Evolutionary conservation across 2,888 invertebrate species (phyloP), one percentile per base, ranked within the genome.

Genomic region (Phrixothrix hirtus): DNA sequence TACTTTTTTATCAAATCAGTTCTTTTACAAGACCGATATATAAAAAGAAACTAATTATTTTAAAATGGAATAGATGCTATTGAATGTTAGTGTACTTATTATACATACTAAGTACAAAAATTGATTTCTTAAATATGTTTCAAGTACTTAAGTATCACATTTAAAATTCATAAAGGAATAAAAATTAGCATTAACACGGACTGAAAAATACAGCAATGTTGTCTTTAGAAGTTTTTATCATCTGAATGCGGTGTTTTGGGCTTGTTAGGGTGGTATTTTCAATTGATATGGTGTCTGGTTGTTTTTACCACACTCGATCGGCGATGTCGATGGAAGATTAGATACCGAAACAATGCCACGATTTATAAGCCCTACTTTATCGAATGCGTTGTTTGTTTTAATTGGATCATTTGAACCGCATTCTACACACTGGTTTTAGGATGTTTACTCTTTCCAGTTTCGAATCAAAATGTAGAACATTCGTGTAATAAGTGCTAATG

Each of bases 321-420:
- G 55, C 67, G 72, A 73, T 73, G 67, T 72, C 69, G 74, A 74
- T 74, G 63, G 45, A 26, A 73, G 74, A 74, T 73, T 73, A 74
- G 73, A 74, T 74, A 70, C 62, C 63, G 67, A 68, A 73, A 74
- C 74, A 74, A 74, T 74, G 74, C 72, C 63, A 59, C 65, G 71
- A 74, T 74, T 74, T 74, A 74, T 74, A 71, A 68, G 72, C 66
- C 66, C 71, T 70, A 69, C 69, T 72, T 70, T 71, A 72, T 70
- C 69, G 71, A 60, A 60, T 58, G 64, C 60, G 59, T 58, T 62
- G 65, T 62, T 65, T 64, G 64, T 65, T 69, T 69, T 69, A 69
- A 70, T 69, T 69, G 71, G 70, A 61, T 62, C 62, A 57, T 61
- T 64, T 58, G 61, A 61, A 62, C 59, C 58, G 61, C 61, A 61